phyloP scores from a whole-genome alignment of 1,140 invertebrate species.

The Cyrtorhinus lividipennis region DNA sequence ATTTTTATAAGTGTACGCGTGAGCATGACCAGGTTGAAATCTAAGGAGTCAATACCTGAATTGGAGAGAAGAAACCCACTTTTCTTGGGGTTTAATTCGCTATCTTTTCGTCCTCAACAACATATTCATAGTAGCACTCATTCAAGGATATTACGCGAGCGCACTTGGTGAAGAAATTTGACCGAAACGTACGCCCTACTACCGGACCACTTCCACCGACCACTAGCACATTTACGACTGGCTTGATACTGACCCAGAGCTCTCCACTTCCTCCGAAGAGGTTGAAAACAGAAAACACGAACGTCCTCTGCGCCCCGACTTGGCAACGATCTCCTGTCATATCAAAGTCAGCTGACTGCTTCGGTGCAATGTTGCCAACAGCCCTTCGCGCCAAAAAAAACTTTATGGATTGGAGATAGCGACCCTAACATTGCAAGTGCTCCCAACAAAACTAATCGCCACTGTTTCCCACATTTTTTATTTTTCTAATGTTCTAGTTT shows the following conservation, averaged over 20 bases:
- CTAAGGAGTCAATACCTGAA: too few relatives aligned
- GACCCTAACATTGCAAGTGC: too few relatives aligned
- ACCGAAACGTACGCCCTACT: neutral
- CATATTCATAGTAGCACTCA: conserved; percentile 16
- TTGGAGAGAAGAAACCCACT: too few relatives aligned
- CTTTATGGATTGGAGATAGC: too few relatives aligned
- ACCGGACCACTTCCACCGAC: neutral
- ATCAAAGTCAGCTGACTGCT: neutral
- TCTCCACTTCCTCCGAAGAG: neutral
- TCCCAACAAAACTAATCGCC: too few relatives aligned
- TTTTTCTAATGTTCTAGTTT: too few relatives aligned
- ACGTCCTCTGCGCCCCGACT: neutral
- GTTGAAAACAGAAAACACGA: neutral
- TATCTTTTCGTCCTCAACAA: conserved; percentile 24
- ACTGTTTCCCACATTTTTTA: too few relatives aligned
- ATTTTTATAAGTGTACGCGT: too few relatives aligned
- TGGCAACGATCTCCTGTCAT: neutral
- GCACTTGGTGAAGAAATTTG: neutral
- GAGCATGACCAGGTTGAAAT: too few relatives aligned
- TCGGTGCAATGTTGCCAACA: neutral
- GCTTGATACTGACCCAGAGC: too few relatives aligned
- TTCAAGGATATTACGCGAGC: neutral
- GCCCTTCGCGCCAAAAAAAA: neutral
- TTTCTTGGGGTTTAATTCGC: too few relatives aligned
- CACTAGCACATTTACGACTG: neutral